Percentiles rank a stretch among this genome's conserved stretches.
These are phyloP conservation scores for Crossaster papposus DNA, from an alignment of 53 echinoderm and acorn worm genomes.

Conservation along the genomic window DNA sequence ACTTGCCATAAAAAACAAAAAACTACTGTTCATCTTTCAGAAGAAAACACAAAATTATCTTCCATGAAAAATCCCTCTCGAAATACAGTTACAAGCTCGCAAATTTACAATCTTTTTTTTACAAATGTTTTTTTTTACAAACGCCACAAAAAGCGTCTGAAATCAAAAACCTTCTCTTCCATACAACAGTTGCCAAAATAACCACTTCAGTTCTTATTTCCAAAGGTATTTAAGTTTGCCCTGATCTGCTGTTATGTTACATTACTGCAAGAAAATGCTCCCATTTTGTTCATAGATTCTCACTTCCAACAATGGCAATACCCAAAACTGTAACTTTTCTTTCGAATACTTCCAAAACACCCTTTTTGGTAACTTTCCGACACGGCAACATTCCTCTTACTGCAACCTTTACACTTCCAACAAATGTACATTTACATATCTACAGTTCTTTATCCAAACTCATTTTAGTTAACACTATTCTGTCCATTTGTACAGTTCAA, in stretches of 20 bases:
- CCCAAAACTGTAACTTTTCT: neutral
- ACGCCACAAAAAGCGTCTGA: neutral
- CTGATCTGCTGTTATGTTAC: no score
- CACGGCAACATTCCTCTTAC: neutral
- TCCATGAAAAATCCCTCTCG: neutral
- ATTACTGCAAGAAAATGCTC: no score
- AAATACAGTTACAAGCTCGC: constrained; percentile 1
- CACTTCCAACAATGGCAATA: no score
- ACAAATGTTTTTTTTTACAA: constrained; percentile 16
- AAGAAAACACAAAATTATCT: neutral
- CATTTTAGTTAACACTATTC: neutral
- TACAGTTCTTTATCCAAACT: neutral
- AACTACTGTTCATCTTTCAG: neutral
- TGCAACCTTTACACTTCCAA: neutral
- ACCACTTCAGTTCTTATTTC: neutral
- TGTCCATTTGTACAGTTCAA: neutral
- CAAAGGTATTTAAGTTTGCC: neutral
- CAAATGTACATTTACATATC: constrained; percentile 1
- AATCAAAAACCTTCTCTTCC: neutral
- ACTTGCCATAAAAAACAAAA: neutral
- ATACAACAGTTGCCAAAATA: neutral
- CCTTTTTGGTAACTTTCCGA: neutral
- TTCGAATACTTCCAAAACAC: neutral
- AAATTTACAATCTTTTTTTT: constrained; percentile 41
- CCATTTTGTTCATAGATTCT: no score